phyloP scores from a whole-genome alignment of 2,797 vertebrate genomes.

The Enteromius fasciolatus region DNA sequence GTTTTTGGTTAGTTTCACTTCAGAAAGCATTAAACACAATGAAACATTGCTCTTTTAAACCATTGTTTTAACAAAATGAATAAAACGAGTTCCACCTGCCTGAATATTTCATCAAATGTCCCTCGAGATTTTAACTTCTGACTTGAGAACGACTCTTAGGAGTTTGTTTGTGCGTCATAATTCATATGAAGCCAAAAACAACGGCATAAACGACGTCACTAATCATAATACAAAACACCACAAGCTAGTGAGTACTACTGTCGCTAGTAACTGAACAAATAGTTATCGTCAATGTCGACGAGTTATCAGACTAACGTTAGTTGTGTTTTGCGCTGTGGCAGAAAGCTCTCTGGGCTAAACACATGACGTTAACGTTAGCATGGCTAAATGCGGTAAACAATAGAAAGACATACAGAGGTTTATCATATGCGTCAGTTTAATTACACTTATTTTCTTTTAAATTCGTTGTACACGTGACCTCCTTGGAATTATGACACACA shows the following conservation, averaged over 20 bases:
- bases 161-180: constrained; percentile 11
- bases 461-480: background rate
- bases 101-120: background rate
- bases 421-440: background rate
- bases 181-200: background rate
- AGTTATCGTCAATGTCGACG: background rate
- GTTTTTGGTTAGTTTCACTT: constrained; percentile 25
- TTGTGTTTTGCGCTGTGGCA: background rate
- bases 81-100: background rate
- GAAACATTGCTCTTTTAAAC: background rate
- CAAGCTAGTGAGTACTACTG: background rate
- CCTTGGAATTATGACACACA: background rate
- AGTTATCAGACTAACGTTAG: background rate
- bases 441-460: background rate
- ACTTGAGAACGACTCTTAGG: background rate
- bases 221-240: background rate
- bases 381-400: background rate
- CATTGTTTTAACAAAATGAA: background rate
- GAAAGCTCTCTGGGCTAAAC: background rate
- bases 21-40: background rate
- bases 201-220: background rate
- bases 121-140: background rate
- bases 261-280: background rate
- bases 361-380: background rate
- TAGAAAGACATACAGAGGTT: background rate